A percentile compares a stretch with the other conserved stretches of the same genome.
Conservation (phyloP, 2,888 invertebrate genomes). For the Dasysyrphus tricinctus region DNA sequence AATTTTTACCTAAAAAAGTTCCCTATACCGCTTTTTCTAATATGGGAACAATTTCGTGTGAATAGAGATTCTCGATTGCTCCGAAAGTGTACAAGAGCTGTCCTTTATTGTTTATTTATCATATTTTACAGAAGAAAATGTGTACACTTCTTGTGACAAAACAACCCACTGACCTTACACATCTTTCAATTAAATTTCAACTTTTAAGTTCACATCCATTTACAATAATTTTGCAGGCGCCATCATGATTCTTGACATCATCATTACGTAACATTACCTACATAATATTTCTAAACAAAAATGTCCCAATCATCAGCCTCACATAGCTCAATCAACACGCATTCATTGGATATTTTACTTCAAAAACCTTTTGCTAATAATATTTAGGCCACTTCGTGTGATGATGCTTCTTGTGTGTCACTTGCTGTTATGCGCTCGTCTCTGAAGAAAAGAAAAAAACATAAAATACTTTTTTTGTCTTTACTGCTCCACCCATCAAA, state of each 20-base stretch:
- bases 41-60: too few species aligned
- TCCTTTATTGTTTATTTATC: too few species aligned
- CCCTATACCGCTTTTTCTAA: too few species aligned
- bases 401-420: slow-evolving; percentile 42
- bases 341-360: slow-evolving; percentile 17
- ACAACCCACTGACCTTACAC: too few species aligned
- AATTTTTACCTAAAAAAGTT: too few species aligned
- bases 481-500: slow-evolving; percentile 5
- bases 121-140: too few species aligned
- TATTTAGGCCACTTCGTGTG: slow-evolving; percentile 41
- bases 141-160: too few species aligned
- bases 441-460: neutral
- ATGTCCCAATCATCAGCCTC: slow-evolving; percentile 16
- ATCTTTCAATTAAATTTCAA: neutral
- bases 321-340: slow-evolving; percentile 23
- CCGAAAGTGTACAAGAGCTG: too few species aligned
- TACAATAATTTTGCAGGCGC: slow-evolving; percentile 8
- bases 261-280: slow-evolving; percentile 15
- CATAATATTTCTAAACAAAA: neutral
- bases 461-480: neutral
- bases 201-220: neutral
- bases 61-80: too few species aligned
- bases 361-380: slow-evolving; percentile 29
- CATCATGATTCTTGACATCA: slow-evolving; percentile 24
- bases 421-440: neutral